phyloP scores from a whole-genome alignment of 2,113 vertebrate genomes.

The Hucho hucho region DNA sequence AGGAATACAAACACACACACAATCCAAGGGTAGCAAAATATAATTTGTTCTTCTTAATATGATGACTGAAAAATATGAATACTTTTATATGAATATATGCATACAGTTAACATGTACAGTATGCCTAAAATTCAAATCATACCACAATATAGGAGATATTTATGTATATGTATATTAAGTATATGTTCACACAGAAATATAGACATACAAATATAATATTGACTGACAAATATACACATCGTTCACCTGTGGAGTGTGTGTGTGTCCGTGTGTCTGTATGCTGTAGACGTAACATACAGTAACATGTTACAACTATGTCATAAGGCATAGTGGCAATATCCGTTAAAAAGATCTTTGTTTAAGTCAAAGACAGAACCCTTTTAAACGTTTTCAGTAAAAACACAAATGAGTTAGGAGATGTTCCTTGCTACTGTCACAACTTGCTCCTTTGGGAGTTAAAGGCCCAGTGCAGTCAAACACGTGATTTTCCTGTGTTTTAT shows the following conservation, averaged over 20 bases:
- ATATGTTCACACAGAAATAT: constrained; percentile 52
- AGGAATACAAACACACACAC: constrained; percentile 22
- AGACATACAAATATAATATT: constrained; percentile 66
- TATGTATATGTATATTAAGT: constrained; percentile 9
- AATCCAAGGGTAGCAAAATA: constrained; percentile 6
- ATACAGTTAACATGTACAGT: neutral
- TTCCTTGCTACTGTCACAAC: too few relatives aligned
- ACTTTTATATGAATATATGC: constrained; percentile 57
- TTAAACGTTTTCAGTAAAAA: too few relatives aligned
- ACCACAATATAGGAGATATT: constrained; percentile 43
- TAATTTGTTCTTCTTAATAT: constrained; percentile 30
- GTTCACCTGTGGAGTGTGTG: constrained; percentile 29
- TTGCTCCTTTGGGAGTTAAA: too few relatives aligned
- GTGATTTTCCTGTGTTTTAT: too few relatives aligned
- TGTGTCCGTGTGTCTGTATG: constrained; percentile 11
- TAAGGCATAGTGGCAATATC: too few relatives aligned
- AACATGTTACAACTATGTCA: too few relatives aligned
- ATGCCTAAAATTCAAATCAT: constrained; percentile 16
- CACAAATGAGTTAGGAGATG: too few relatives aligned
- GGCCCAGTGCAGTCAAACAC: too few relatives aligned
- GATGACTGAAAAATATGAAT: constrained; percentile 28
- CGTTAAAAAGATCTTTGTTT: too few relatives aligned
- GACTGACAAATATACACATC: constrained; percentile 64
- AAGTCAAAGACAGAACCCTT: too few relatives aligned
- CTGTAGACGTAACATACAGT: too few relatives aligned